These are phyloP conservation scores for Hemaris fuciformis DNA, from an alignment of 2,888 invertebrate genomes.

Conservation along the genomic window DNA sequence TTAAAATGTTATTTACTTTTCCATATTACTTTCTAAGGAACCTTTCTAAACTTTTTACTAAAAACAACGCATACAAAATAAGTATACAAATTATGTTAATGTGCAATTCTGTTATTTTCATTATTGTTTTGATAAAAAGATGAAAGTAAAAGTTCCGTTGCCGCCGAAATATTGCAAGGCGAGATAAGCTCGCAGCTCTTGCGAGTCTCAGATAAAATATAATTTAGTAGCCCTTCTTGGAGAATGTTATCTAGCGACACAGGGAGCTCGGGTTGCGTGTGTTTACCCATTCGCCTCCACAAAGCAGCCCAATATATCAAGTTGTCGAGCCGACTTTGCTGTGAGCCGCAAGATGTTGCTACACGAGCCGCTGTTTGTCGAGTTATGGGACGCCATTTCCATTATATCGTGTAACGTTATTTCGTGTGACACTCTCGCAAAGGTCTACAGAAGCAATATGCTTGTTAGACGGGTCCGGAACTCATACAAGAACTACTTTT, in stretches of 20 bases:
- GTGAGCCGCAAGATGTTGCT: constrained; percentile 58
- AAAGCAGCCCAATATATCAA: constrained; percentile 75
- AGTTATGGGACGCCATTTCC: constrained; percentile 45
- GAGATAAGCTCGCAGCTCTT: constrained; percentile 47
- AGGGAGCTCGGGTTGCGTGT: constrained; percentile 38
- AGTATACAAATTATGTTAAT: neutral
- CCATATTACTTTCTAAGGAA: no score
- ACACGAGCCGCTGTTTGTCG: constrained; percentile 64
- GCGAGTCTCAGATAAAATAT: constrained; percentile 64
- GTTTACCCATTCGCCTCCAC: constrained; percentile 67
- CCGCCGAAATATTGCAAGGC: constrained; percentile 28
- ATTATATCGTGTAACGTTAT: neutral
- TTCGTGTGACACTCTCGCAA: neutral
- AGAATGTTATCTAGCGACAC: constrained; percentile 54
- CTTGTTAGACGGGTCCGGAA: neutral
- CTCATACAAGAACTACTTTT: neutral
- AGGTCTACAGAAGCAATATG: neutral
- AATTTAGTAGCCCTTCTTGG: constrained; percentile 60
- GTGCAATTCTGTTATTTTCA: neutral
- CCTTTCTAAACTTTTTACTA: no score
- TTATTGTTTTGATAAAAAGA: neutral
- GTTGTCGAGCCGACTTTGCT: constrained; percentile 62
- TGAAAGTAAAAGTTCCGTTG: neutral
- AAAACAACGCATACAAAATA: no score
- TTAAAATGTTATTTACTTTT: no score